A percentile compares a stretch with the other conserved stretches of the same genome.
Conservation (phyloP, 2,888 invertebrate genomes). For the Thecophora atra region DNA sequence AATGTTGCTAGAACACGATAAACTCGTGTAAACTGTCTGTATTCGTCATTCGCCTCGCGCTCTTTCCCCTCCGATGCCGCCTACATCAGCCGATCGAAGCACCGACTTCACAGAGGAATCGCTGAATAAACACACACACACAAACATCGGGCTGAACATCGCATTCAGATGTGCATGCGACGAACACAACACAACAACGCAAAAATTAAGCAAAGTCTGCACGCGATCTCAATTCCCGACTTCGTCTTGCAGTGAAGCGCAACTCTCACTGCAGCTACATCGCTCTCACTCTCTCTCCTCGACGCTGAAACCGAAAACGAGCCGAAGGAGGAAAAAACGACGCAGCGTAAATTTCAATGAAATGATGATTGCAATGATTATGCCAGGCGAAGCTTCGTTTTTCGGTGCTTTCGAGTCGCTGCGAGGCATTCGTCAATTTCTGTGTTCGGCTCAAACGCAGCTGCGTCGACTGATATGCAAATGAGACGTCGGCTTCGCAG, state of each 20-base stretch:
- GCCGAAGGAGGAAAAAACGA: conserved; percentile 1
- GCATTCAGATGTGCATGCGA: neutral
- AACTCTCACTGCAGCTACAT: too few species aligned
- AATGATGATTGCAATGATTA: conserved; percentile 32
- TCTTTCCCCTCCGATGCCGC: neutral
- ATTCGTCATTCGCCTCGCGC: neutral
- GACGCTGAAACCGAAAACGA: neutral
- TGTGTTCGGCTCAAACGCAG: too few species aligned
- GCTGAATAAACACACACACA: too few species aligned
- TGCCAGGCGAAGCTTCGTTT: conserved; percentile 1
- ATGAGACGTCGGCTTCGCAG: neutral
- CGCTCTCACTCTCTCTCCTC: neutral
- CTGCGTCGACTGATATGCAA: neutral
- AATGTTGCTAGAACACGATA: conserved; percentile 51
- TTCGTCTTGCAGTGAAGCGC: too few species aligned
- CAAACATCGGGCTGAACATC: too few species aligned
- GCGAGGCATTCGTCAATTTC: too few species aligned
- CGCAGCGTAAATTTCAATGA: conserved; percentile 11
- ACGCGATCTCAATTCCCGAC: conserved; percentile 8
- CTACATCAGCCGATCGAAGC: neutral
- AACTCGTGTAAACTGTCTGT: conserved; percentile 50
- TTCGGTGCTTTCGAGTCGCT: too few species aligned
- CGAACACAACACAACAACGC: conserved; percentile 10
- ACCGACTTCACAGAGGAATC: too few species aligned
- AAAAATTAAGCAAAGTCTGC: conserved; percentile 21